Evolutionary conservation across 1,140 invertebrate species (phyloP).

Genomic region (Vanessa tameamea): DNA sequence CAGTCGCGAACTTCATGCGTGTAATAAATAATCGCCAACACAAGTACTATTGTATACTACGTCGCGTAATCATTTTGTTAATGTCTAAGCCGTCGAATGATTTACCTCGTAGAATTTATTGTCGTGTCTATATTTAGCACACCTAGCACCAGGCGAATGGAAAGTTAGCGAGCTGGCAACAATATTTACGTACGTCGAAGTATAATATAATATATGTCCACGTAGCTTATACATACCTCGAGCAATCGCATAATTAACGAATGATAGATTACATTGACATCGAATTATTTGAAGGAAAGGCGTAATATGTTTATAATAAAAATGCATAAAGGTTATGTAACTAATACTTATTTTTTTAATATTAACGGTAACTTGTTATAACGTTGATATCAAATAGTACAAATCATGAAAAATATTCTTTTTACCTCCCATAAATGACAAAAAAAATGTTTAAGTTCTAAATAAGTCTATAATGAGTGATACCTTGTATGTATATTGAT

Average conservation of each 20-base stretch:
- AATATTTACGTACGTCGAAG: constrained; percentile 52
- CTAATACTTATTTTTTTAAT: no score
- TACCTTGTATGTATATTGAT: no score
- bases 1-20: neutral
- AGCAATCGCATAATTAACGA: constrained; percentile 16
- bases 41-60: neutral
- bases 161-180: constrained; percentile 77
- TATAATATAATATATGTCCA: constrained; percentile 31
- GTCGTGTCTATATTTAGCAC: constrained; percentile 72
- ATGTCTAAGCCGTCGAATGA: constrained; percentile 40
- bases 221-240: neutral
- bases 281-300: neutral
- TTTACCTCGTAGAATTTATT: constrained; percentile 65
- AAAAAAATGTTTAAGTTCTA: no score
- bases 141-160: constrained; percentile 71
- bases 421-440: no score
- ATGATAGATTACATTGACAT: constrained; percentile 13
- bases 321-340: neutral
- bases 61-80: neutral
- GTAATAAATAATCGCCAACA: neutral
- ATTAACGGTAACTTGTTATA: no score
- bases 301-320: neutral
- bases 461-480: no score
- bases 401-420: no score
- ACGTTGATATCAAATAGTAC: no score